phyloP scores from a whole-genome alignment of 2,797 vertebrate genomes.

The Simalia tracyae region DNA sequence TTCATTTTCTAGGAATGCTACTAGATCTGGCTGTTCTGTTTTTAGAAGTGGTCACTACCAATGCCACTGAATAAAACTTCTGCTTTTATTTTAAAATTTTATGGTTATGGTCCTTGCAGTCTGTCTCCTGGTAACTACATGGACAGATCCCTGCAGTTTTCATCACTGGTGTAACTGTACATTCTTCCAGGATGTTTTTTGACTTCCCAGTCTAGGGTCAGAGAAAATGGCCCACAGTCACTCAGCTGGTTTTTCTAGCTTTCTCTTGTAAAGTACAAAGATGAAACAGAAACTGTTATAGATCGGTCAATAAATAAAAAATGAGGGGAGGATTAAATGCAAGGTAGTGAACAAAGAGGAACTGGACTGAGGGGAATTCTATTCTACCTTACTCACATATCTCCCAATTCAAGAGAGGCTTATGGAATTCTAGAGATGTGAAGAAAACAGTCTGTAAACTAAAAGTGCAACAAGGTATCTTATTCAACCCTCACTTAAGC shows the following conservation, averaged over 20 bases:
- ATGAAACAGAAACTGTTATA: not conserved
- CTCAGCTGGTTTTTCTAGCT: not conserved
- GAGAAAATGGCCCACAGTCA: not conserved
- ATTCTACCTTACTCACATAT: not conserved
- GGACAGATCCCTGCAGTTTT: not conserved
- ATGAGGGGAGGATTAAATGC: not conserved
- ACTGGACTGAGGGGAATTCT: not conserved
- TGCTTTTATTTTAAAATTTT: not conserved
- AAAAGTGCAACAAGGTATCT: not conserved
- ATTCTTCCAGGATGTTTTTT: not conserved
- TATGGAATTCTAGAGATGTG: not conserved
- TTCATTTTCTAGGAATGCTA: not conserved
- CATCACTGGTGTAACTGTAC: not conserved
- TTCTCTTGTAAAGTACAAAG: not conserved
- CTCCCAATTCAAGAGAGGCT: not conserved
- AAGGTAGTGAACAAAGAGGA: not conserved
- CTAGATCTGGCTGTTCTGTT: not conserved
- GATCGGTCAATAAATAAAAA: not conserved
- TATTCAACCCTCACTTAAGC: not conserved
- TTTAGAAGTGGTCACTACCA: not conserved
- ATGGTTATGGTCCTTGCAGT: not conserved
- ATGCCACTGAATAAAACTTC: not conserved
- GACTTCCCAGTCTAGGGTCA: not conserved
- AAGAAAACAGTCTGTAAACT: not conserved
- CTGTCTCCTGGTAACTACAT: not conserved